These are phyloP conservation scores for Urocitellus parryii DNA, from an alignment of 2,113 vertebrate genomes.

Conservation along the genomic window DNA sequence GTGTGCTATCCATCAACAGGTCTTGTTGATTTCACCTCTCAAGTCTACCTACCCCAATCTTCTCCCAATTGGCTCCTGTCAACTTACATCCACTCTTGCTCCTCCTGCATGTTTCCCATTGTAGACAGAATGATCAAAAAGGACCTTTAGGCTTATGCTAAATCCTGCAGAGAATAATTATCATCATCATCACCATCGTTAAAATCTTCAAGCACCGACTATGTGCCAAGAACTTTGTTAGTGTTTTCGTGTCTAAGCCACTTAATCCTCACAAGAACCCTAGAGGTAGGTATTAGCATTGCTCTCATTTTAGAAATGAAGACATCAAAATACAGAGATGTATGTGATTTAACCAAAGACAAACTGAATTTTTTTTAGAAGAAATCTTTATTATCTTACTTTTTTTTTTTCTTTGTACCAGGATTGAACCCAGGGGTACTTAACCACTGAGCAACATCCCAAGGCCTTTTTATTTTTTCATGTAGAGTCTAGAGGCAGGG, in stretches of 20 bases:
- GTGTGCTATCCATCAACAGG: not conserved
- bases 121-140: not conserved
- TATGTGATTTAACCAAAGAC: constrained; percentile 14
- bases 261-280: not conserved
- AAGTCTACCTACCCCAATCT: not conserved
- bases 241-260: not conserved
- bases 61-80: not conserved
- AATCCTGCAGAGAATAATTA: not conserved
- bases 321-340: not conserved
- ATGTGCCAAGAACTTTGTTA: not conserved
- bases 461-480: too few species aligned
- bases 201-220: not conserved
- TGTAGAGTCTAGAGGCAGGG: too few species aligned
- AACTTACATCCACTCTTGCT: not conserved
- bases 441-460: too few species aligned
- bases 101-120: not conserved
- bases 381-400: too few species aligned
- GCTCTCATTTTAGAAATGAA: not conserved
- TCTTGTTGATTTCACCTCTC: not conserved
- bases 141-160: not conserved
- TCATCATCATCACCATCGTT: not conserved
- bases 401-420: too few species aligned
- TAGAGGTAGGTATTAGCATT: not conserved
- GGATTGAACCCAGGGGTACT: too few species aligned
- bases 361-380: too few species aligned